Evolutionary conservation across 2,888 invertebrate genomes (phyloP), one percentile per base, ranked within the genome.

Genomic region (Polydrusus pterygomalis): DNA sequence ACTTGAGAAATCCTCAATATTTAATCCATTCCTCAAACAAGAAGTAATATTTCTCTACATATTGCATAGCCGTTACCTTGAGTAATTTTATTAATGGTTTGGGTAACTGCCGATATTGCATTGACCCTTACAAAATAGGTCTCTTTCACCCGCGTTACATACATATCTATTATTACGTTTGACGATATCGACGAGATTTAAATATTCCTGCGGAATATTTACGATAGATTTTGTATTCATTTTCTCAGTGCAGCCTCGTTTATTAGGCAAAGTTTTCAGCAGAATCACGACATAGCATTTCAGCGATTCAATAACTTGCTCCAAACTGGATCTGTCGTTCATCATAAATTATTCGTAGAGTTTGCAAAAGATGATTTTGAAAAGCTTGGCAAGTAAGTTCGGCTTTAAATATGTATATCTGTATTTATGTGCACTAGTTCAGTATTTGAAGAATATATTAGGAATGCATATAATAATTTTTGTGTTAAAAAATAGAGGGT

Each of bases 321-420:
- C 51, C 63, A 43, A 74, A 74, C 58, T 73, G 56, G 38, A 60
- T 73, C 67, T 45, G 47, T 34, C 58, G 34, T 25, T 30, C 51
- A 69, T 74, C 74, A 68, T 74, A 74, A 68, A 74, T 74, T 74
- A 74, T 67, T 75, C 71, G 13, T 30, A 9, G 20, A 54, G 51
- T 67, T 49, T 67, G 70, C 63, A 70, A 65, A 67, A 67, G 67
- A 71, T 71, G 63, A 67, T 58, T 51, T 38, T 67, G 62, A 62
- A 75, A 68, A 56, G 49, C 20, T 45, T 51, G 40, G 63, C 70
- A 70, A 70, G 67, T 51, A 62, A 56, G 69, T 68, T 74, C 13
- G 25, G 17, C 58, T 15, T 60, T 45, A 68, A 74, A 69, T 69
- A 74, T 74, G 74, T 68, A 63, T 63, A 43, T 18, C 54, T 74